A percentile compares a stretch with the other conserved stretches of the same genome.
These are phyloP conservation scores for Cryptus armator DNA, from an alignment of 2,888 invertebrate species.

Conservation along the genomic window DNA sequence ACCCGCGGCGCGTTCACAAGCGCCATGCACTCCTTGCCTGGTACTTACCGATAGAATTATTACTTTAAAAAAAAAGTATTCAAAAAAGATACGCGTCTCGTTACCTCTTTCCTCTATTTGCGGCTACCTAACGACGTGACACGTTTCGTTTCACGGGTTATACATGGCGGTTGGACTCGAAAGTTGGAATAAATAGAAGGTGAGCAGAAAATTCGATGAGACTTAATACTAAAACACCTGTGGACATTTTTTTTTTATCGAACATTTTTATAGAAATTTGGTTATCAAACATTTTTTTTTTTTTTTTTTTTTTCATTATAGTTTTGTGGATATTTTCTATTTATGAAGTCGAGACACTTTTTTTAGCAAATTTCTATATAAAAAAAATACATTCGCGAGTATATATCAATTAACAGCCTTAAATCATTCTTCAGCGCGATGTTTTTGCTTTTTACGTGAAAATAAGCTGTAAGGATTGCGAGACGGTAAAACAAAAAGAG, in stretches of 20 bases:
- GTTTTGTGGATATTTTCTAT: too few relatives aligned
- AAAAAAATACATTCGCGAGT: not conserved
- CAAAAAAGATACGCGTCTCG: constrained; percentile 34
- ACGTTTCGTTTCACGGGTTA: constrained; percentile 8
- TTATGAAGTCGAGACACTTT: too few relatives aligned
- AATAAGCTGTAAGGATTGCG: constrained; percentile 1
- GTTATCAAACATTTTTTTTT: not conserved
- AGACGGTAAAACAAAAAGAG: constrained; percentile 7
- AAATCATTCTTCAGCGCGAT: not conserved
- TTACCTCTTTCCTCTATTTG: constrained; percentile 25
- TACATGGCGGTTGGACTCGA: not conserved
- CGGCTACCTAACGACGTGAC: constrained; percentile 45
- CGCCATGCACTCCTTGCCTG: constrained; percentile 38
- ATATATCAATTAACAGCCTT: not conserved
- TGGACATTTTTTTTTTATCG: not conserved
- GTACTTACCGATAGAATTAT: constrained; percentile 66
- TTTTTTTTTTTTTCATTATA: too few relatives aligned
- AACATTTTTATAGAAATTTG: constrained; percentile 1
- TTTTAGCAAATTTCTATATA: not conserved
- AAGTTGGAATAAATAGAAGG: not conserved
- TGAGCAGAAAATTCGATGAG: constrained; percentile 17
- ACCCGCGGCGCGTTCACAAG: constrained; percentile 60
- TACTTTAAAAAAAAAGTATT: constrained; percentile 14
- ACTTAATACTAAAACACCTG: not conserved
- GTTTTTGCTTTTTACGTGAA: not conserved